Percentiles rank a stretch among this genome's conserved stretches.
These are phyloP conservation scores for Galemys pyrenaicus DNA, from an alignment of 2,113 vertebrate species.

Conservation along the genomic window DNA sequence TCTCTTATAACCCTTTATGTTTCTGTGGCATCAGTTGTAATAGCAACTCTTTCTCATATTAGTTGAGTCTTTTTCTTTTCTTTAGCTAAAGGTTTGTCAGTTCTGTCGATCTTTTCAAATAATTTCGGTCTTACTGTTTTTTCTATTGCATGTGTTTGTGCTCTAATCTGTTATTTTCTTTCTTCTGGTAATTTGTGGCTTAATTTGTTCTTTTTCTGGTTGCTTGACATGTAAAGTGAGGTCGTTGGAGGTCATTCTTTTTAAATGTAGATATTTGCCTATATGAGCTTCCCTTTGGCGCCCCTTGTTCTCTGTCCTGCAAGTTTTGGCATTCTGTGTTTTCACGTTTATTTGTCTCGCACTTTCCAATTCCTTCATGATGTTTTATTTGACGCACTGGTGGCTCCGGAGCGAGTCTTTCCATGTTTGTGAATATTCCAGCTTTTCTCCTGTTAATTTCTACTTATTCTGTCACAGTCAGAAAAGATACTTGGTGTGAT, in stretches of 20 bases:
- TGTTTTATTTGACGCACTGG: neutral
- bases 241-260: neutral
- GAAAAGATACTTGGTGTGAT: neutral
- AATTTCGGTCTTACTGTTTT: too few species aligned
- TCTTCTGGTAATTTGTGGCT: neutral
- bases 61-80: neutral
- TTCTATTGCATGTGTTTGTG: neutral
- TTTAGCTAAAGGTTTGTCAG: neutral
- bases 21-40: neutral
- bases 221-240: neutral
- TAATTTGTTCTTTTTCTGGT: too few species aligned
- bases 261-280: neutral
- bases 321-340: neutral
- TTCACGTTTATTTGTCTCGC: neutral
- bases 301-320: fast-evolving
- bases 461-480: neutral
- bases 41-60: neutral
- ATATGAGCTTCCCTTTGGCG: neutral
- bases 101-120: neutral
- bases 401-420: neutral
- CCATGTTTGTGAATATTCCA: neutral
- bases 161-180: neutral
- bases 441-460: neutral
- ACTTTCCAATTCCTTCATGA: neutral
- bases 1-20: neutral